Conservation (phyloP, 2,888 invertebrate genomes). For the Andrena marginata region DNA sequence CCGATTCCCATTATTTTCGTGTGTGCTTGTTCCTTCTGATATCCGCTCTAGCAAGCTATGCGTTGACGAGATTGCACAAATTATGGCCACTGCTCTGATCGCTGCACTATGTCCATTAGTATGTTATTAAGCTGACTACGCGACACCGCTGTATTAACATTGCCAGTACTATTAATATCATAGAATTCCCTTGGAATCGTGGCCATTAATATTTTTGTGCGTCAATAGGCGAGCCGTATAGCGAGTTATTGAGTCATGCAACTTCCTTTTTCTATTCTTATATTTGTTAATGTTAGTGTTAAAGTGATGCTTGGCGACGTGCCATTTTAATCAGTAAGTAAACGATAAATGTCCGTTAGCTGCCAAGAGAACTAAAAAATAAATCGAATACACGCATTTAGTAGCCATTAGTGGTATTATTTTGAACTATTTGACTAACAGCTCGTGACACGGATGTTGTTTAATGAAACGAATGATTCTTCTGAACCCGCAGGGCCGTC, state of each 20-base stretch:
- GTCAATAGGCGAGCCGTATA: background rate
- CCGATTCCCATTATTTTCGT: background rate
- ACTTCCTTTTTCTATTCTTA: background rate
- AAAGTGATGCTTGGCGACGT: background rate
- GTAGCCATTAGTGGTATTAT: background rate
- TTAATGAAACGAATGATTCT: background rate
- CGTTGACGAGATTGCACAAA: background rate
- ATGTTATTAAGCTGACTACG: slow-evolving; percentile 31
- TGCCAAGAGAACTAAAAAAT: background rate
- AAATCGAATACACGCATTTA: background rate
- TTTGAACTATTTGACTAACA: background rate
- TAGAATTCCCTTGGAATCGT: background rate
- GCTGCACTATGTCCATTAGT: slow-evolving; percentile 22
- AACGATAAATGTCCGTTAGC: background rate
- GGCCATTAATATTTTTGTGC: background rate
- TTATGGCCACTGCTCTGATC: slow-evolving; percentile 9
- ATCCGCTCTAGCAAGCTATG: slow-evolving; percentile 12
- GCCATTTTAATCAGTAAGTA: background rate
- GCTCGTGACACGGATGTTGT: background rate
- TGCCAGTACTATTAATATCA: background rate
- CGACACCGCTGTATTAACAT: background rate
- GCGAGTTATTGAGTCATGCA: slow-evolving; percentile 25
- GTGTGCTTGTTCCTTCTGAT: background rate
- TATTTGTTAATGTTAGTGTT: slow-evolving; percentile 10
- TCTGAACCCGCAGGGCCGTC: background rate